A percentile compares a stretch with the other conserved stretches of the same genome.
Conservation (phyloP, 2,113 vertebrate genomes). For the Formicarius rufipectus region DNA sequence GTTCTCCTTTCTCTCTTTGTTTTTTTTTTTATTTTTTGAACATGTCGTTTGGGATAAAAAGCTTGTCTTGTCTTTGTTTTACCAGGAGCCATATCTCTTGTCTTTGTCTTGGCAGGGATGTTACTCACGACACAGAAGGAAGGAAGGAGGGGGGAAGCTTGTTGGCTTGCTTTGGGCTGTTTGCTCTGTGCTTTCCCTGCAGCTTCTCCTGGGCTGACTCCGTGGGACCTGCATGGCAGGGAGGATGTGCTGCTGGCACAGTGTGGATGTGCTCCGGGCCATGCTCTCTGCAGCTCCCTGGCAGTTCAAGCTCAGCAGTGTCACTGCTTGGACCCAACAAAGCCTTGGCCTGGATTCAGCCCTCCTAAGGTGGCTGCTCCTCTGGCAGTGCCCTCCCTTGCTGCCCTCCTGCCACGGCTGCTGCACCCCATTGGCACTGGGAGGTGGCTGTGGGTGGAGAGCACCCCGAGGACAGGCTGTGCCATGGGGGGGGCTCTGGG, state of each 20-base stretch:
- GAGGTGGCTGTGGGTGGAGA: fast-evolving
- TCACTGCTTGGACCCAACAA: not conserved
- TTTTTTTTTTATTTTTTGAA: not conserved
- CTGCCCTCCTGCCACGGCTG: not conserved
- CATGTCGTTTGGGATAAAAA: not conserved
- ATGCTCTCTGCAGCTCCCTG: not conserved
- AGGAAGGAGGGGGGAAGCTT: not conserved
- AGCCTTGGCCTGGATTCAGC: not conserved
- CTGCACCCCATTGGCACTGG: fast-evolving
- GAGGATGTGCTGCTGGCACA: not conserved
- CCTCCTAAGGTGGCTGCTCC: fast-evolving
- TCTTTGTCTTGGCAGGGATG: not conserved
- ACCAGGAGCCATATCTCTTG: not conserved
- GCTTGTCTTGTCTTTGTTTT: not conserved
- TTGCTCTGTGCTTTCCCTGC: not conserved
- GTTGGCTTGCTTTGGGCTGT: not conserved
- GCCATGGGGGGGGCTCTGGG: too few relatives aligned
- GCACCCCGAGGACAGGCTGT: too few relatives aligned
- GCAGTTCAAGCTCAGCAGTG: not conserved
- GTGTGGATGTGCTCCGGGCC: fast-evolving
- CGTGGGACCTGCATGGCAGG: fast-evolving
- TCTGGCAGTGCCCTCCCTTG: not conserved
- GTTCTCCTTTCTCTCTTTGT: not conserved
- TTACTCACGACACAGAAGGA: not conserved
- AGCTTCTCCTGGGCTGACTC: not conserved